Evolutionary conservation across 2,797 vertebrate species (phyloP), one percentile per base, ranked within the genome.

Genomic region (Chaetophractus vellerosus): DNA sequence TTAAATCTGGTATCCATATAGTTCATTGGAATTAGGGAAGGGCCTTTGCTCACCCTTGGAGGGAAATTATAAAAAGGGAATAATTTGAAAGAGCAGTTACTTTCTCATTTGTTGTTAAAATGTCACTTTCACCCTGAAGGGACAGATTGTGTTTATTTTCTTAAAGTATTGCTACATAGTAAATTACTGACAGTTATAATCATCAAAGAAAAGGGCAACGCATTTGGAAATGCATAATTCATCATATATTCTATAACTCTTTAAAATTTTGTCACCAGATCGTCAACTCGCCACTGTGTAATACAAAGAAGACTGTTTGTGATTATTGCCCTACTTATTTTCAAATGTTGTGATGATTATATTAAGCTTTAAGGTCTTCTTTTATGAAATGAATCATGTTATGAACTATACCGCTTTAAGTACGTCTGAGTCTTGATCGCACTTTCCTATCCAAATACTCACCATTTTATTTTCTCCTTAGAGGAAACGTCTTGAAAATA

Each of bases 201-300:
- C 91, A 93, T 93, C 63, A 95, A 19, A 83, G 90, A 91, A 93
- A 97, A 94, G 80, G 72, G 91, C 90, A 93, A 33, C 36, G 80
- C 89, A 94, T 93, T 91, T 93, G 14, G 45, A 93, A 96, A 93
- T 88, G 48, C 41, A 64, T 89, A 80, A 96, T 95, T 96, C 41
- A 89, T 93, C 66, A 84, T 61, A 63, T 48, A 55, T 93, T 94
- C 72, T 96, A 84, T 81, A 94, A 81, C 31, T 88, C 16, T 82
- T 87, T 85, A 64, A 61, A 61, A 61, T 12, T 69, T 92, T 85
- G 28, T 41, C 69, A 75, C 4, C 45, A 45, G 33, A 94, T 86
- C 31, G 75, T 79, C 86, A 96, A 33, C 14, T 84, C 68, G 45
- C 28, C 57, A 91, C 23, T 52, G 18, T 83, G 24, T 14, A 38